Evolutionary conservation across 2,113 vertebrate species (phyloP).

Genomic region (Crotalus horridus): DNA sequence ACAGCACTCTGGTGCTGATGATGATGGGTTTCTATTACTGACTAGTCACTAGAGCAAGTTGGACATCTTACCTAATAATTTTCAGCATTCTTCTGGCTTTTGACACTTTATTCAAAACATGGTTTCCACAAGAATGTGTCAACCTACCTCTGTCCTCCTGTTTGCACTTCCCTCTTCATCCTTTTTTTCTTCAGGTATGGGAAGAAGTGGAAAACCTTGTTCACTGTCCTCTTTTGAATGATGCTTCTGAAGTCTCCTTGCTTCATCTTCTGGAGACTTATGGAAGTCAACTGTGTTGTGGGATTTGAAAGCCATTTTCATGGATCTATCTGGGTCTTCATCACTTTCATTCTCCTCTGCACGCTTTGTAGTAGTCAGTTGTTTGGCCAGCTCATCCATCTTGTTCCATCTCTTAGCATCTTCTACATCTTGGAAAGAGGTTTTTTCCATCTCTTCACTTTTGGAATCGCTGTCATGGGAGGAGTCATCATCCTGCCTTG

Average conservation of each 20-base stretch:
- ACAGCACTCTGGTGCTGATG: neutral
- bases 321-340: conserved; percentile 67
- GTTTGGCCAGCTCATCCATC: conserved; percentile 73
- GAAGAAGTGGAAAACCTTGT: conserved; percentile 72
- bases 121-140: neutral
- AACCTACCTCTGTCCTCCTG: conserved; percentile 82
- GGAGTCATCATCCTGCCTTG: conserved; percentile 20
- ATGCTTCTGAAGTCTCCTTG: conserved; percentile 67
- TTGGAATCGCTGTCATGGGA: conserved; percentile 34
- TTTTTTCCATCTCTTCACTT: conserved; percentile 52
- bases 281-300: conserved; percentile 53
- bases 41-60: neutral
- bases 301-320: conserved; percentile 63
- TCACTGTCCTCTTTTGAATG: conserved; percentile 75
- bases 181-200: conserved; percentile 74
- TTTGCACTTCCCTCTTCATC: conserved; percentile 93
- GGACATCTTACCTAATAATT: neutral
- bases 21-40: neutral
- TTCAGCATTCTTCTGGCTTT: neutral
- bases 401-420: conserved; percentile 73
- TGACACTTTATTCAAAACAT: neutral
- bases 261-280: conserved; percentile 43
- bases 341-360: conserved; percentile 49
- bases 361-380: conserved; percentile 70
- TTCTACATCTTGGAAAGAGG: conserved; percentile 65